Evolutionary conservation across 2,113 vertebrate species (phyloP), one percentile per base, ranked within the genome.

Genomic region (Lophius piscatorius): DNA sequence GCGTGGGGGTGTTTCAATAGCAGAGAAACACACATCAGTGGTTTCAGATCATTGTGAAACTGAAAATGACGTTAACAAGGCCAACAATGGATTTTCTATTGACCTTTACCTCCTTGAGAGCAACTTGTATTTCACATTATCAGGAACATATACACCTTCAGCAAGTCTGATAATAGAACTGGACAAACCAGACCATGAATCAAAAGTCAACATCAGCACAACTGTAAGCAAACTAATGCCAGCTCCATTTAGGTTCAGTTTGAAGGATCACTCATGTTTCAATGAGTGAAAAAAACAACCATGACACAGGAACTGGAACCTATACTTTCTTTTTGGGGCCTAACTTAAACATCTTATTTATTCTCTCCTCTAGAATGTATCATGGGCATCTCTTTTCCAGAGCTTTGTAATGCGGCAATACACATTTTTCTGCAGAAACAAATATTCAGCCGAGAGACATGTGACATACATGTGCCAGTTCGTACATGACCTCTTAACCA

Each of bases 1-100:
- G 62, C 70, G 29, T 63, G 47, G 29, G 34, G 65, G 18, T 63
- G 79, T 88, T 89, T 85, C 81, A 23, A 49, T 77, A 62, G 54
- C 57, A 62, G 52, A 73, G 66, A 83, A 61, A 80, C 54, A 74
- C 45, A 78, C 57, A 65, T 51, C 31, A 4, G 46, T 44, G 51
- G 83, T 86, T 83, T 90, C 84, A 83, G 45, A 85, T 87, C 81
- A 81, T 16, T 83, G 62, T 85, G 85, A 89, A 74, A 90, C 70
- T 80, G 85, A 88, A 73, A 81, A 77, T 52, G 63, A 80, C 63
- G 68, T 50, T 23, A 79, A 74, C 72, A 62, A 41, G 49, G 76
- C 78, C 71, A 79, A 63, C 66, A 49, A 75, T 67, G 76, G 62
- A 63, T 6, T 46, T 7, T 55, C 21, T 54, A 52, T 42, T 73